Percentiles rank a stretch among this genome's conserved stretches.
Evolutionary conservation across 2,888 invertebrate species (phyloP).

Genomic region (Papilio gigon): DNA sequence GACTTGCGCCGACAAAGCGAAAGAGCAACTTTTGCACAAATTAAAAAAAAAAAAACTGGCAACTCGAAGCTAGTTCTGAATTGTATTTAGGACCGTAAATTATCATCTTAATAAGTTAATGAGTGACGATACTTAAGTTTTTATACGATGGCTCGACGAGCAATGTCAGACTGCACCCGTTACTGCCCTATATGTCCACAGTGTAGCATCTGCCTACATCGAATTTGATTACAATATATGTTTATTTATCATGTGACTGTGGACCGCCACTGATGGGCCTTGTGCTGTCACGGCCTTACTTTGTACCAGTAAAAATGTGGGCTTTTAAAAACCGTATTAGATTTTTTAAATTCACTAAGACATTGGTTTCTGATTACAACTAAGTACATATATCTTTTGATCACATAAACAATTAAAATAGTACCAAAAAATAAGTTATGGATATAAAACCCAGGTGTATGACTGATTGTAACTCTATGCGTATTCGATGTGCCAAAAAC

Average conservation of each 20-base stretch:
- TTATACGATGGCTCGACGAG: conserved; percentile 65
- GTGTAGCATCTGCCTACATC: conserved; percentile 76
- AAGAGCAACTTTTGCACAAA: conserved; percentile 8
- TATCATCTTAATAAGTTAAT: conserved; percentile 81
- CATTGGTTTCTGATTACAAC: not conserved
- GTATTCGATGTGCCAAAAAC: not conserved
- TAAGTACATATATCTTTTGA: not conserved
- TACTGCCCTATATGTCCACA: conserved; percentile 72
- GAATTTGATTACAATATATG: conserved; percentile 81
- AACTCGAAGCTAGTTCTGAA: conserved; percentile 64
- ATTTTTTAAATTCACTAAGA: not conserved
- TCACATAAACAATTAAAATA: not conserved
- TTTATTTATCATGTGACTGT: conserved; percentile 70
- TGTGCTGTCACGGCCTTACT: conserved; percentile 30
- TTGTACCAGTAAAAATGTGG: conserved; percentile 37
- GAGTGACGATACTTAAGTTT: conserved; percentile 77
- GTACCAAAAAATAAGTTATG: not conserved
- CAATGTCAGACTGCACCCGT: conserved; percentile 66
- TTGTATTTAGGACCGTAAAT: conserved; percentile 75
- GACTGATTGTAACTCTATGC: not conserved
- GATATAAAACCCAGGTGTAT: not conserved
- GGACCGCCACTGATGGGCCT: conserved; percentile 3
- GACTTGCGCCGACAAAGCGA: conserved; percentile 22
- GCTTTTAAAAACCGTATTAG: conserved; percentile 37
- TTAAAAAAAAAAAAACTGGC: conserved; percentile 27